Base-by-base conservation (phyloP, 2,113 vertebrate genomes). In the Mesembrinibis cayennensis region DNA sequence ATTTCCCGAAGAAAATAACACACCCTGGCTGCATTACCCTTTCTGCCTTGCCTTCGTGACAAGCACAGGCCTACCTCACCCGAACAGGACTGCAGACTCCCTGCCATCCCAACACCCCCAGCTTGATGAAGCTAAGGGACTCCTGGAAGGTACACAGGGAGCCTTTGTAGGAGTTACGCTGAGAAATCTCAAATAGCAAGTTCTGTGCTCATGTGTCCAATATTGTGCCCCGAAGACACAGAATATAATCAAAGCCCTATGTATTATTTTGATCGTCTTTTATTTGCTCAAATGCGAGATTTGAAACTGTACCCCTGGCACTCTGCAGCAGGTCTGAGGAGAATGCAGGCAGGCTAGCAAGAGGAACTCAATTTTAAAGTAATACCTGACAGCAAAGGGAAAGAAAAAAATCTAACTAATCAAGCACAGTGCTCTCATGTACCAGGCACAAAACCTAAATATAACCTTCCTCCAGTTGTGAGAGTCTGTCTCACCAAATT, bases 401-500 rank as follows among this genome's bases (percentile, higher is more conserved):
- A 63, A 62, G 87, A 58, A 67, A 36, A 92, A 55, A 66, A 91
- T 3, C 5, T 22, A 92, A 72, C 77, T 70, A 73, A 94, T 73
- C 59, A 84, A 90, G 78, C 32, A 70, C 72, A 76, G 45, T n/a
- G 45, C 65, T 97, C 70, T 78, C 58, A 52, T 50, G 50, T 58
- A 93, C 88, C 66, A 91, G 67, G 74, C 87, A 91, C 73, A 84
- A 94, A 97, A 80, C 77, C 81, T 90, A 97, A 95, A 97, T 85
- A 96, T 73, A 96, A 94, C 89, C 77, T 30, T 83, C 74, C 81
- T 78, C 42, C 76, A 87, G 85, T 81, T 69, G 1, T 82, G 81
- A 94, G 79, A 90, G 82, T 63, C 97, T 96, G 87, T 96, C 90
- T 95, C 42, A 72, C 78, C 86, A 90, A 95, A 96, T 94, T 94